These are phyloP conservation scores for Xestobium rufovillosum DNA, from an alignment of 2,888 invertebrate species.

Conservation along the genomic window DNA sequence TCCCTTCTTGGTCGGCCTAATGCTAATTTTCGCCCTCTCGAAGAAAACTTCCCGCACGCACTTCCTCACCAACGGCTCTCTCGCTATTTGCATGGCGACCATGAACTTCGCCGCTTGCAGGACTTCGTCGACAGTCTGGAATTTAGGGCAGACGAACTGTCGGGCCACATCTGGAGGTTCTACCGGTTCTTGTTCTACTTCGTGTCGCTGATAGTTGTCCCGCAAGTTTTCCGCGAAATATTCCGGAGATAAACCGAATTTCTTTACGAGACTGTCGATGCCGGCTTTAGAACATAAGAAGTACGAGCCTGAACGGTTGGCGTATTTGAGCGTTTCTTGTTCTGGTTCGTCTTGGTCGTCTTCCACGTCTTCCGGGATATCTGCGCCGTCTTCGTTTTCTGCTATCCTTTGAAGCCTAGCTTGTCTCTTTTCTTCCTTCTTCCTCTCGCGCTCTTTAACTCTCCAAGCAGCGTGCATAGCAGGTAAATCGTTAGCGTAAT, in stretches of 20 bases:
- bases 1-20: conserved; percentile 83
- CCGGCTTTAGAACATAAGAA: conserved; percentile 80
- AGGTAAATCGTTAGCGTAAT: conserved; percentile 80
- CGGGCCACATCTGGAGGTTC: conserved; percentile 77
- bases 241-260: conserved; percentile 88
- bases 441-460: conserved; percentile 57
- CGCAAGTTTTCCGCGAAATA: conserved; percentile 94
- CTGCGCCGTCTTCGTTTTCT: conserved; percentile 57
- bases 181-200: conserved; percentile 86
- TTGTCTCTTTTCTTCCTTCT: conserved; percentile 46
- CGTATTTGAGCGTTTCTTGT: conserved; percentile 69
- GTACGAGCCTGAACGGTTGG: conserved; percentile 82
- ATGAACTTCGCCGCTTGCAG: conserved; percentile 87
- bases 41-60: conserved; percentile 80
- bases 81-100: conserved; percentile 88
- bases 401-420: conserved; percentile 47
- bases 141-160: conserved; percentile 63
- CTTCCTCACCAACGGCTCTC: conserved; percentile 83
- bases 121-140: conserved; percentile 70
- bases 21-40: conserved; percentile 77
- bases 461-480: conserved; percentile 72
- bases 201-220: conserved; percentile 91
- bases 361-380: conserved; percentile 51
- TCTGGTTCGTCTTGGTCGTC: conserved; percentile 52
- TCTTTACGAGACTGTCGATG: conserved; percentile 71